Conservation (phyloP, 2,888 invertebrate species). For the Caenorhabditis sp. region DNA sequence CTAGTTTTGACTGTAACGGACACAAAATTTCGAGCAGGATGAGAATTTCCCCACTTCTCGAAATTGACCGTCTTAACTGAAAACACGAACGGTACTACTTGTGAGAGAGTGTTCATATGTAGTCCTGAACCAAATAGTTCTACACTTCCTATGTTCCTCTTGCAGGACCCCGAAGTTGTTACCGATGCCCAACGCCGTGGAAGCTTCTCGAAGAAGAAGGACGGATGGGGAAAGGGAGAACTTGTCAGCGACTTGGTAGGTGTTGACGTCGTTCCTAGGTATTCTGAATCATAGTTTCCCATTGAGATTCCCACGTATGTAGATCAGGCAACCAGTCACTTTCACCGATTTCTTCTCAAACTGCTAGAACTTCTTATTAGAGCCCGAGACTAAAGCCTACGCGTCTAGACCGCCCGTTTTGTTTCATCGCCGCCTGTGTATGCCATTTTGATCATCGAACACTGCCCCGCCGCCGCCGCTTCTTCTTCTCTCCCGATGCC, state of each 20-base stretch:
- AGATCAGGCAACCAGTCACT: not conserved
- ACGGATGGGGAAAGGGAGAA: conserved; percentile 27
- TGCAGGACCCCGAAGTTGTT: conserved; percentile 42
- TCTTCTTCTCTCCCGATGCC: conserved; percentile 16
- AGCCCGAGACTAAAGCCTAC: conserved; percentile 16
- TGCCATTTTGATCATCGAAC: conserved; percentile 46
- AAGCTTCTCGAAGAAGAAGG: conserved; percentile 35
- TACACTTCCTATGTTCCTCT: not conserved
- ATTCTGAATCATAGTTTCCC: conserved; percentile 5
- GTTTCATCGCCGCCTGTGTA: not conserved
- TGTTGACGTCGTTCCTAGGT: not conserved
- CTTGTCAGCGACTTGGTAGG: conserved; percentile 9
- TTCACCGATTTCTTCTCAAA: not conserved
- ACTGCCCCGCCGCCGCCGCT: conserved; percentile 32
- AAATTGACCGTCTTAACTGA: too few species aligned
- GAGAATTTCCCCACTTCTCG: too few species aligned
- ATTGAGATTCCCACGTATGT: not conserved
- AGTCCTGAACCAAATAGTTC: not conserved
- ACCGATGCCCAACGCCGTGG: conserved; percentile 34
- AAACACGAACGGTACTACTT: not conserved
- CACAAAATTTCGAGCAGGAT: too few species aligned
- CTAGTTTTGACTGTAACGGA: too few species aligned
- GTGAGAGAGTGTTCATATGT: not conserved
- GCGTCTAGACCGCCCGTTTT: conserved; percentile 48
- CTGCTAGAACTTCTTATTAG: not conserved